Evolutionary conservation across 1,140 invertebrate species (phyloP).

Genomic region (Drosophila pseudoobscura): DNA sequence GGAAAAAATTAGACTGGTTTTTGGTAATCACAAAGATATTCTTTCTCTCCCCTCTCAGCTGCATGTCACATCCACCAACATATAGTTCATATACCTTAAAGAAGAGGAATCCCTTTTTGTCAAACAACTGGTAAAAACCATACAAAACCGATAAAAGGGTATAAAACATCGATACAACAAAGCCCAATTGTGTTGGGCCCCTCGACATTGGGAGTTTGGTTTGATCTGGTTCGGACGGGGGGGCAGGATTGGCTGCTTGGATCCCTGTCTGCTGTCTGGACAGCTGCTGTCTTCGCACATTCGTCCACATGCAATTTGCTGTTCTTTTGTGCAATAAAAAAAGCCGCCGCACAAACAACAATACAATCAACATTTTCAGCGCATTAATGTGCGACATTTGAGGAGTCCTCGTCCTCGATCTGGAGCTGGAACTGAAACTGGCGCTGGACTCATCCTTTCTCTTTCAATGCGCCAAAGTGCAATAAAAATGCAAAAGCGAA

Average conservation of each 20-base stretch:
- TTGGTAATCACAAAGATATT: too few species aligned
- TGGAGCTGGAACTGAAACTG: not conserved
- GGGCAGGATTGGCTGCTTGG: slow-evolving; percentile 4
- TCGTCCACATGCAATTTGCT: slow-evolving; percentile 46
- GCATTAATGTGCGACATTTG: slow-evolving; percentile 71
- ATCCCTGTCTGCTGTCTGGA: slow-evolving; percentile 10
- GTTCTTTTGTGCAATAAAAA: slow-evolving; percentile 55
- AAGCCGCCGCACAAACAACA: slow-evolving; percentile 28
- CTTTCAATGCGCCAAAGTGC: slow-evolving; percentile 52
- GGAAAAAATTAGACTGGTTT: too few species aligned
- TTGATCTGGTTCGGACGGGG: not conserved
- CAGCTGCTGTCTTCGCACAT: slow-evolving; percentile 64
- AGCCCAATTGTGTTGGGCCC: slow-evolving; percentile 5
- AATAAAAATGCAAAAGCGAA: slow-evolving; percentile 74
- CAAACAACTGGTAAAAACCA: too few species aligned
- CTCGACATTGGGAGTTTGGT: too few species aligned
- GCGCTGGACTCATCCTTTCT: not conserved
- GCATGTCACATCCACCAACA: too few species aligned
- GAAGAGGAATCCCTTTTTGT: too few species aligned
- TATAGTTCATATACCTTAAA: too few species aligned
- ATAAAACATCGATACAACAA: not conserved
- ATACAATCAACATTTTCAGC: slow-evolving; percentile 46
- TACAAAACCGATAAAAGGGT: too few species aligned
- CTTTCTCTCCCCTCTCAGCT: too few species aligned
- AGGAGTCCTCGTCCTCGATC: slow-evolving; percentile 5